Percentiles rank a stretch among this genome's conserved stretches.
phyloP scores from a whole-genome alignment of 2,113 vertebrate species.

The Charina bottae region DNA sequence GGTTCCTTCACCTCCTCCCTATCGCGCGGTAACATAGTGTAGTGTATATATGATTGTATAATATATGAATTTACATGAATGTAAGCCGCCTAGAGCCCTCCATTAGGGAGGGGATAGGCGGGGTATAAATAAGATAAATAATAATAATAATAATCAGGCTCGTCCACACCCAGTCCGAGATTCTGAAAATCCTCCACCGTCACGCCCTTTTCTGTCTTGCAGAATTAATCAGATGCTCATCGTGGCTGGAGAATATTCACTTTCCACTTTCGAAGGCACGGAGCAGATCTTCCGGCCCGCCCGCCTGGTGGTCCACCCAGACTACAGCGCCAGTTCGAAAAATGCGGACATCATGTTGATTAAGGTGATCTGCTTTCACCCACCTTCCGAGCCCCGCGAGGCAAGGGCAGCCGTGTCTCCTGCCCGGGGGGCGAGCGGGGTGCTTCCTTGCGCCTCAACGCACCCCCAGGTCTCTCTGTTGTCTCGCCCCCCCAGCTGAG shows the following conservation, averaged over 20 bases:
- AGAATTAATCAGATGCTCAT: slow-evolving; percentile 73
- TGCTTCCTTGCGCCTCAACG: not conserved
- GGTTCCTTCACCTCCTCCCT: no score
- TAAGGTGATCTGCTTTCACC: slow-evolving; percentile 68
- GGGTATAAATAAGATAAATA: no score
- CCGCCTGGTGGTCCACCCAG: slow-evolving; percentile 75
- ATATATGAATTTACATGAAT: no score
- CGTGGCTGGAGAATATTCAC: slow-evolving; percentile 78
- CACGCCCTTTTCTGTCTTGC: not conserved
- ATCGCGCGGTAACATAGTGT: no score
- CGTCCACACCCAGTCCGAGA: not conserved
- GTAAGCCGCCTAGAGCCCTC: no score
- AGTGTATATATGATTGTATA: no score
- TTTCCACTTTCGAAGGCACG: slow-evolving; percentile 77
- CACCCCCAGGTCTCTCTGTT: no score
- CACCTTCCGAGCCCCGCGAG: not conserved
- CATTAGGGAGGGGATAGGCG: no score
- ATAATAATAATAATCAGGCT: no score
- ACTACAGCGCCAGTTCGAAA: slow-evolving; percentile 69
- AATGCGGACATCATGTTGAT: slow-evolving; percentile 83
- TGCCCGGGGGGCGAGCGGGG: not conserved
- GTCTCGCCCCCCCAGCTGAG: slow-evolving; percentile 67
- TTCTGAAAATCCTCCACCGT: accelerated
- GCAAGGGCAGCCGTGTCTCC: no score
- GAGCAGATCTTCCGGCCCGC: slow-evolving; percentile 77